phyloP scores from a whole-genome alignment of 2,888 invertebrate species.

The Hemistola chrysoprasaria region DNA sequence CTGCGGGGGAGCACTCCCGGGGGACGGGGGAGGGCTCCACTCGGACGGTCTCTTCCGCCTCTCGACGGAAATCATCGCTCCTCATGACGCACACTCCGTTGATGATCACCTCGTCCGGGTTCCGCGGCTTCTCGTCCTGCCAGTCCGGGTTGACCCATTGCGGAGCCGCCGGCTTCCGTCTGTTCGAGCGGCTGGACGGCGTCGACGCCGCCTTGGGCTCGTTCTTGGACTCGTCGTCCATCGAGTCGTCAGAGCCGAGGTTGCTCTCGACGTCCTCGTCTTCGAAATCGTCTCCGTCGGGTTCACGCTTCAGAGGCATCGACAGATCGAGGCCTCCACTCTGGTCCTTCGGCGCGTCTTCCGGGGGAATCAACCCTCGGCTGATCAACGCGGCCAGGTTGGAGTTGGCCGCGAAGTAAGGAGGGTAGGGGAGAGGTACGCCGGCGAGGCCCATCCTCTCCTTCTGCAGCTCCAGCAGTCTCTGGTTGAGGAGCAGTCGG shows the following conservation, averaged over 20 bases:
- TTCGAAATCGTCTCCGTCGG: constrained; percentile 89
- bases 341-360: constrained; percentile 86
- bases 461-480: constrained; percentile 93
- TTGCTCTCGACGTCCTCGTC: constrained; percentile 91
- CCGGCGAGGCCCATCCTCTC: constrained; percentile 91
- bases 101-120: constrained; percentile 91
- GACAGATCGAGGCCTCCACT: constrained; percentile 94
- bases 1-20: constrained; percentile 87
- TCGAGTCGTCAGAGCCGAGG: constrained; percentile 86
- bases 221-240: constrained; percentile 82
- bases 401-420: constrained; percentile 89
- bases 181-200: constrained; percentile 78
- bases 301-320: constrained; percentile 91
- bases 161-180: constrained; percentile 97
- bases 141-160: constrained; percentile 98
- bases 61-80: constrained; percentile 87
- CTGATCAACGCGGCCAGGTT: constrained; percentile 90
- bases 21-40: constrained; percentile 72
- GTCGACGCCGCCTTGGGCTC: constrained; percentile 81
- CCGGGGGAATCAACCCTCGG: constrained; percentile 84
- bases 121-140: constrained; percentile 86
- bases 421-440: constrained; percentile 89
- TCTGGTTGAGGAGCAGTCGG: constrained; percentile 92
- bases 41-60: constrained; percentile 86
- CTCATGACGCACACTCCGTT: constrained; percentile 97